These are phyloP conservation scores for Drosophila auraria DNA, from an alignment of 1,140 invertebrate genomes.

Conservation along the genomic window DNA sequence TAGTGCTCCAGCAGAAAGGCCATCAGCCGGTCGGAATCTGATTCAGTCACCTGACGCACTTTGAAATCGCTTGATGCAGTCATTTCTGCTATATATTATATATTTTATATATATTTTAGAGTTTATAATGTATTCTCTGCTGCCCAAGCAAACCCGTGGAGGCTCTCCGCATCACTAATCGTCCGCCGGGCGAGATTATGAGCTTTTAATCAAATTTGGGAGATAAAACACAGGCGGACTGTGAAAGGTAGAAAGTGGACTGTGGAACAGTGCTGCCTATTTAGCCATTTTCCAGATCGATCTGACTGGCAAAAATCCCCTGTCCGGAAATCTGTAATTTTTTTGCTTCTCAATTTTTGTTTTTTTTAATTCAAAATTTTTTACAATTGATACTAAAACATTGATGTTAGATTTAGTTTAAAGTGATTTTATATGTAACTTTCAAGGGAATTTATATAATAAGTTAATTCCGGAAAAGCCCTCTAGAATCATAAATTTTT, in stretches of 20 bases:
- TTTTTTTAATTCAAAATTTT: no score
- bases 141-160: constrained; percentile 17
- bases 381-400: no score
- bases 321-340: no score
- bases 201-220: neutral
- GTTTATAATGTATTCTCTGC: neutral
- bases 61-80: constrained; percentile 7
- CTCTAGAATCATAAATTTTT: neutral
- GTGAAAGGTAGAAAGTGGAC: neutral
- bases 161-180: constrained; percentile 9
- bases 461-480: no score
- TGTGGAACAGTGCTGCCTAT: no score
- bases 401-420: no score
- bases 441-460: no score
- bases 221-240: neutral
- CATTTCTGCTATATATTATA: neutral
- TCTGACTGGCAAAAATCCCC: no score
- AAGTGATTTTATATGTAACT: no score
- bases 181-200: constrained; percentile 1
- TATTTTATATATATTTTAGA: neutral
- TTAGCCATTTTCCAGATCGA: no score
- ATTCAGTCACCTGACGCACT: constrained; percentile 19
- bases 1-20: constrained; percentile 60
- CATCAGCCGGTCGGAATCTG: constrained; percentile 37
- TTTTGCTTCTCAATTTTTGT: no score